Conservation (phyloP, 2,888 invertebrate genomes). For the Drosophila aldrichi region DNA sequence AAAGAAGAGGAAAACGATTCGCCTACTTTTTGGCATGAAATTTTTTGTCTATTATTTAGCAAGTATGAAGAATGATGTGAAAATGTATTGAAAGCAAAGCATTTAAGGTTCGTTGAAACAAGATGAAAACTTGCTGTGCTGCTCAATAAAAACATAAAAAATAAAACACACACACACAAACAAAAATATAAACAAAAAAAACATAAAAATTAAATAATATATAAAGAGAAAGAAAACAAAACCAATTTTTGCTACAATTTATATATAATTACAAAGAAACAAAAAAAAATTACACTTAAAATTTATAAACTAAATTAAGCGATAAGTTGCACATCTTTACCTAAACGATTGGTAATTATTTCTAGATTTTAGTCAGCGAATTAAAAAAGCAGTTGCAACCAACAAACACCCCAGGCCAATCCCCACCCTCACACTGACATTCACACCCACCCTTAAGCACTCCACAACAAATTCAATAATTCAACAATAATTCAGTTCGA, state of each 20-base stretch:
- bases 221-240: conserved; percentile 36
- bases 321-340: conserved; percentile 83
- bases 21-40: conserved; percentile 36
- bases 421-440: conserved; percentile 6
- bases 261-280: conserved; percentile 41
- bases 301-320: conserved; percentile 57
- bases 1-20: conserved; percentile 19
- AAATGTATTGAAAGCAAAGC: conserved; percentile 68
- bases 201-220: conserved; percentile 39
- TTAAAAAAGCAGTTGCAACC: conserved; percentile 32
- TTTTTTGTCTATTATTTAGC: conserved; percentile 48
- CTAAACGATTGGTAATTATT: conserved; percentile 83
- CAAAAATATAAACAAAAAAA: conserved; percentile 29
- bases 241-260: conserved; percentile 67
- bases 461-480: conserved; percentile 18
- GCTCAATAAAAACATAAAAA: conserved; percentile 82
- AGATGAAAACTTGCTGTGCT: conserved; percentile 83
- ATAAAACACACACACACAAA: conserved; percentile 64
- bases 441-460: conserved; percentile 22
- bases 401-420: conserved; percentile 15
- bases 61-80: conserved; percentile 20
- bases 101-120: conserved; percentile 65
- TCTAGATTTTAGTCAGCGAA: conserved; percentile 69
- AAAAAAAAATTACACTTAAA: conserved; percentile 35
- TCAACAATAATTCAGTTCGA: conserved; percentile 12